These are phyloP conservation scores for Tenualosa ilisha DNA, from an alignment of 2,797 vertebrate species.

Conservation along the genomic window DNA sequence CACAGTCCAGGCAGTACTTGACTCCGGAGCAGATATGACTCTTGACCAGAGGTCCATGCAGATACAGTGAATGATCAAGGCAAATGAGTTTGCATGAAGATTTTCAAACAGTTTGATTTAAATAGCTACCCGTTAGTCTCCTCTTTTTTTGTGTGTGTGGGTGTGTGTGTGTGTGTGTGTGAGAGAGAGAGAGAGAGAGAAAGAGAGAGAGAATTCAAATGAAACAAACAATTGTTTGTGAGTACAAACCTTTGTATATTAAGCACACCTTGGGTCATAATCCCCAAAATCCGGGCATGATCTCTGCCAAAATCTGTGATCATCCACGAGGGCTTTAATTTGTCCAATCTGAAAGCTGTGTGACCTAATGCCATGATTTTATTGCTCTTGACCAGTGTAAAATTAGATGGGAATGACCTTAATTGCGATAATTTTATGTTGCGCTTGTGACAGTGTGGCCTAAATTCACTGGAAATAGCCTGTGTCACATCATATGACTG, in stretches of 20 bases:
- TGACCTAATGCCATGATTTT: slow-evolving; percentile 61
- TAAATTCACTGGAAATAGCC: slow-evolving; percentile 39
- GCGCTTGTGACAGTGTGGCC: slow-evolving; percentile 52
- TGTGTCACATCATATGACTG: background rate
- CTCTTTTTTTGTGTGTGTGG: too few species aligned
- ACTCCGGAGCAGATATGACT: background rate
- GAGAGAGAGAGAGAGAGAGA: too few species aligned
- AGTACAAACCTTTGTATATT: too few species aligned
- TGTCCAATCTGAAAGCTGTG: slow-evolving; percentile 43
- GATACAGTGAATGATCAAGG: too few species aligned
- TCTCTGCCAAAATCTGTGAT: background rate
- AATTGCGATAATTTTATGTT: slow-evolving; percentile 72
- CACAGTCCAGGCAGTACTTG: background rate
- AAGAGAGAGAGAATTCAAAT: too few species aligned
- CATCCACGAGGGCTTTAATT: background rate
- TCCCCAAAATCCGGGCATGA: background rate
- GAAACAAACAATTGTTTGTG: too few species aligned
- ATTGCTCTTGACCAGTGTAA: slow-evolving; percentile 65
- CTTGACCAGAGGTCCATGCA: background rate
- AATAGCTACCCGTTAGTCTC: too few species aligned
- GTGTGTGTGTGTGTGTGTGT: too few species aligned
- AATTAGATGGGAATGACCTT: slow-evolving; percentile 68
- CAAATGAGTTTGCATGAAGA: too few species aligned
- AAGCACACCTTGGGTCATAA: background rate
- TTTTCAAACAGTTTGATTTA: too few species aligned